Base-by-base conservation (phyloP, 2,113 vertebrate species). In the Vireo altiloquus region DNA sequence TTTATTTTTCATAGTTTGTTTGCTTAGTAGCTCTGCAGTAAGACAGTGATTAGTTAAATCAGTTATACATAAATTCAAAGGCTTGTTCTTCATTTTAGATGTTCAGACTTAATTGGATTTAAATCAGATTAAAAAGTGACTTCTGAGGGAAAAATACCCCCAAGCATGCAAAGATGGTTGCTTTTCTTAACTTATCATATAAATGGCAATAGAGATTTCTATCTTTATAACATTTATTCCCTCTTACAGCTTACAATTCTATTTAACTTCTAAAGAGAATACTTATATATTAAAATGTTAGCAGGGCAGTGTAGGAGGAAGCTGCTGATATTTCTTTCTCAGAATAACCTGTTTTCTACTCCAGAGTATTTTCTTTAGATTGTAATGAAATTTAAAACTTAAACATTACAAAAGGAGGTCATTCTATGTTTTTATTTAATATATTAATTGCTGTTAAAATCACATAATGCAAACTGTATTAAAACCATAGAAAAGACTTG, bases 61-160 rank as follows among this genome's bases (percentile, higher is more conserved):
- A 91, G 93, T 95, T 95, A 83, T 94, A 91, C 78, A 93, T 89
- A 57, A 97, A 85, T 95, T 95, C 94, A 96, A 96, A 96, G 82
- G 69, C 72, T 92, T 70, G 90, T 40, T 95, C 87, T 95, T 96
- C 84, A 54, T 96, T 98, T 92, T 68, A 94, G 54, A 95, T 96
- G 87, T 92, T 96, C 81, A 94, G 92, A 89, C 69, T 96, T 84
- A 97, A 96, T 85, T 97, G 90, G 80, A 96, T 97, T 96, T 95
- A 81, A 89, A 96, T 95, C 89, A 92, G 80, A 97, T 96, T 96
- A 92, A 91, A 96, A 95, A 94, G 89, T 92, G 60, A 76, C 66
- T 96, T 96, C 92, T 95, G 87, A 95, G 66, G 87, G 79, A 91
- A 97, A 96, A 95, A 93, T 12, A 89, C 65, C 81, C 89, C 76